A percentile compares a stretch with the other conserved stretches of the same genome.
Evolutionary conservation across 2,888 invertebrate genomes (phyloP).

Genomic region (Macrophya alboannulata): DNA sequence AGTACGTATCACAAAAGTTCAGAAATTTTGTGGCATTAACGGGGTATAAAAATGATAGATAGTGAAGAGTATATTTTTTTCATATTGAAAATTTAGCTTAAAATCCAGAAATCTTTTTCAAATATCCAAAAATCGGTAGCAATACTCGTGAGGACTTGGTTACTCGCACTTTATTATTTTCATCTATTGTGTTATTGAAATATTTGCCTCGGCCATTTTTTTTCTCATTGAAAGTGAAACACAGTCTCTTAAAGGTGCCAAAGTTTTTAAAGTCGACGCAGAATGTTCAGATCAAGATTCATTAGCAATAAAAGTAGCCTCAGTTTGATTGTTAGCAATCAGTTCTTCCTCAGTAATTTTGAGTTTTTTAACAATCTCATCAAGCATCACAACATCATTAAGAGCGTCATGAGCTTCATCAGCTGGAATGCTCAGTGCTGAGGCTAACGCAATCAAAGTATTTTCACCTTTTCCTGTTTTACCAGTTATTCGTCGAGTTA

Average conservation of each 20-base stretch:
- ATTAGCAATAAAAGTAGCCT: background rate
- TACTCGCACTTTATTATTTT: too few relatives aligned
- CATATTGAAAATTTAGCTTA: too few relatives aligned
- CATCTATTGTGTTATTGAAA: background rate
- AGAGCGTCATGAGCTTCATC: constrained; percentile 36
- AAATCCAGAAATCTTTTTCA: too few relatives aligned
- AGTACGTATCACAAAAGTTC: too few relatives aligned
- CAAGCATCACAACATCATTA: constrained; percentile 13
- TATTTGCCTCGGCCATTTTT: background rate
- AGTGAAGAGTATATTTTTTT: too few relatives aligned
- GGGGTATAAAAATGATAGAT: too few relatives aligned
- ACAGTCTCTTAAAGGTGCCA: background rate
- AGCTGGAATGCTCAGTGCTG: constrained; percentile 26
- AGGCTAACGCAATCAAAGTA: constrained; percentile 39
- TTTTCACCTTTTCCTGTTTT: constrained; percentile 25
- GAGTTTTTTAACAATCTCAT: background rate
- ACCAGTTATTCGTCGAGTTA: constrained; percentile 37
- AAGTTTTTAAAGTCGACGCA: background rate
- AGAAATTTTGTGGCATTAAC: too few relatives aligned
- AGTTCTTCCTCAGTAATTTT: background rate
- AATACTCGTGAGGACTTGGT: too few relatives aligned
- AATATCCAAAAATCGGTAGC: too few relatives aligned
- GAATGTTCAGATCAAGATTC: background rate
- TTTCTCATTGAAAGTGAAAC: background rate
- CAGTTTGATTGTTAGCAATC: background rate